Percentiles rank a stretch among this genome's conserved stretches.
Conservation (phyloP, 2,113 vertebrate genomes). For the Brachypteracias leptosomus region DNA sequence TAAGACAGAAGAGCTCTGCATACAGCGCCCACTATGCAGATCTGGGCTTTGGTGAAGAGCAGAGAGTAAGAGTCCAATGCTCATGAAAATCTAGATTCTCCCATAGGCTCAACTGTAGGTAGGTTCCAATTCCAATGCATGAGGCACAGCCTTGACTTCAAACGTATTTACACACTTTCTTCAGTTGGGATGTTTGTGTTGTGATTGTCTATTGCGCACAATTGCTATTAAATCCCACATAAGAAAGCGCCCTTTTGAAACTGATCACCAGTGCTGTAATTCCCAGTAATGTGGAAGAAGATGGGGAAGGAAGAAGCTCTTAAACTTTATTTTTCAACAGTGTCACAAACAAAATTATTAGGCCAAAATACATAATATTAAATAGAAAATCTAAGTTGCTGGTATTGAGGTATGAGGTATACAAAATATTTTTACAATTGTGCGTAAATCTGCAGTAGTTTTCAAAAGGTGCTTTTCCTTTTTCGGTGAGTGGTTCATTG, state of each 20-base stretch:
- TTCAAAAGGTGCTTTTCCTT: slow-evolving; percentile 23
- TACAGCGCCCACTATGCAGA: too few relatives aligned
- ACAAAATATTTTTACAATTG: not conserved
- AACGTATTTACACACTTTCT: not conserved
- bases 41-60: not conserved
- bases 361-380: slow-evolving; percentile 30
- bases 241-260: not conserved
- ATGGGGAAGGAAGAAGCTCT: not conserved
- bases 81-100: not conserved
- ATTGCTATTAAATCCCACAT: not conserved
- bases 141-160: not conserved
- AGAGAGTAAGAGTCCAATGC: not conserved
- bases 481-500: slow-evolving; percentile 1
- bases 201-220: not conserved
- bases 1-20: not conserved
- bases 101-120: not conserved
- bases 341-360: not conserved
- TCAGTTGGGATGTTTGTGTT: not conserved
- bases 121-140: not conserved
- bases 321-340: not conserved
- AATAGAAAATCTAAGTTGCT: slow-evolving; percentile 24
- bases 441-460: not conserved
- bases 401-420: slow-evolving; percentile 19
- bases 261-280: not conserved
- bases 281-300: not conserved